These are phyloP conservation scores for Aix galericulata DNA, from an alignment of 2,113 vertebrate genomes.

Conservation along the genomic window DNA sequence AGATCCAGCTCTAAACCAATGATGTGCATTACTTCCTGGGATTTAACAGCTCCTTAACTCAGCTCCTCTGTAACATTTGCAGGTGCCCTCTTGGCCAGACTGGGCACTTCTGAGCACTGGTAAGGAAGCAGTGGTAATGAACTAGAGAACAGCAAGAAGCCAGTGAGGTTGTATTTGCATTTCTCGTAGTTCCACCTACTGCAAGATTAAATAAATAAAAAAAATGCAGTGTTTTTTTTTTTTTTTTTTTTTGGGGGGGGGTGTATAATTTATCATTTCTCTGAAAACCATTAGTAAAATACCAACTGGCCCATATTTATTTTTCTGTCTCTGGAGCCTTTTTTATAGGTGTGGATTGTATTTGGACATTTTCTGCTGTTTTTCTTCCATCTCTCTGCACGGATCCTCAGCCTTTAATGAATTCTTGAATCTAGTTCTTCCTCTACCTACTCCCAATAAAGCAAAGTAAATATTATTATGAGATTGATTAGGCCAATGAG, in stretches of 20 bases:
- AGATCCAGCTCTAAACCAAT: neutral
- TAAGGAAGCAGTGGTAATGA: neutral
- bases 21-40: neutral
- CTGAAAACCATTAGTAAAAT: neutral
- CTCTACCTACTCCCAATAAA: neutral
- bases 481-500: neutral
- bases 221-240: too few relatives aligned
- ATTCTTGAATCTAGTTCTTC: neutral
- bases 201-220: neutral
- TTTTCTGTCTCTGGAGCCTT: neutral
- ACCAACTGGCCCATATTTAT: neutral
- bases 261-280: neutral
- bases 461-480: fast-evolving
- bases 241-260: too few relatives aligned
- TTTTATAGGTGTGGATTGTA: neutral
- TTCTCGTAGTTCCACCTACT: neutral
- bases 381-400: neutral
- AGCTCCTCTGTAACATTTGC: neutral
- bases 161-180: neutral
- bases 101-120: neutral
- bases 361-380: neutral
- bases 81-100: neutral
- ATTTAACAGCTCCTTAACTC: neutral
- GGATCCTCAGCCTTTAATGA: neutral
- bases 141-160: neutral